Conservation (phyloP, 2,888 invertebrate species). For the Nemapogon koenigi region DNA sequence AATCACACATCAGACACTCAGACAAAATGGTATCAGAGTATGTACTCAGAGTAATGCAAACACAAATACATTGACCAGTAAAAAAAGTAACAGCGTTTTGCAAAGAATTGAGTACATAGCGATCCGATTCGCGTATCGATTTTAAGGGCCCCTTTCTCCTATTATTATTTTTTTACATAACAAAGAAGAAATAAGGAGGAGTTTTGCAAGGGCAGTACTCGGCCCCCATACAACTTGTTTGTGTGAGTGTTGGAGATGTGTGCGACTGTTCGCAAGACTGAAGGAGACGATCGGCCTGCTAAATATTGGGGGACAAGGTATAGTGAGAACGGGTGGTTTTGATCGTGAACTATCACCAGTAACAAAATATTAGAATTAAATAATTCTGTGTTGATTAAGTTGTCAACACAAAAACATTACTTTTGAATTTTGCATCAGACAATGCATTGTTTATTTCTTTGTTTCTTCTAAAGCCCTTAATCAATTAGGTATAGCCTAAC, state of each 20-base stretch:
- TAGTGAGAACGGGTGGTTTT: constrained; percentile 23
- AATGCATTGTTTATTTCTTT: no score
- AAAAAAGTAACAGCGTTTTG: background rate
- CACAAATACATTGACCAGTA: no score
- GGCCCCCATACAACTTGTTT: constrained; percentile 9
- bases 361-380: background rate
- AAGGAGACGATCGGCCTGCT: constrained; percentile 58
- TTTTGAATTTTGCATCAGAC: no score
- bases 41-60: no score
- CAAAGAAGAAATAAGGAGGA: constrained; percentile 63
- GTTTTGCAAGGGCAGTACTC: constrained; percentile 42
- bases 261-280: constrained; percentile 20
- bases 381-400: background rate
- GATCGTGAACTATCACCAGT: constrained; percentile 22
- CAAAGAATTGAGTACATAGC: background rate
- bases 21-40: no score
- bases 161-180: constrained; percentile 63
- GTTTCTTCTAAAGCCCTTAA: no score
- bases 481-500: no score
- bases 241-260: constrained; percentile 29
- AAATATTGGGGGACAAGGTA: constrained; percentile 52
- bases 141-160: constrained; percentile 57
- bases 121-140: constrained; percentile 36
- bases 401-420: no score
- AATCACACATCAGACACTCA: no score